These are phyloP conservation scores for Beris chalybata DNA, from an alignment of 2,888 invertebrate species.

Conservation along the genomic window DNA sequence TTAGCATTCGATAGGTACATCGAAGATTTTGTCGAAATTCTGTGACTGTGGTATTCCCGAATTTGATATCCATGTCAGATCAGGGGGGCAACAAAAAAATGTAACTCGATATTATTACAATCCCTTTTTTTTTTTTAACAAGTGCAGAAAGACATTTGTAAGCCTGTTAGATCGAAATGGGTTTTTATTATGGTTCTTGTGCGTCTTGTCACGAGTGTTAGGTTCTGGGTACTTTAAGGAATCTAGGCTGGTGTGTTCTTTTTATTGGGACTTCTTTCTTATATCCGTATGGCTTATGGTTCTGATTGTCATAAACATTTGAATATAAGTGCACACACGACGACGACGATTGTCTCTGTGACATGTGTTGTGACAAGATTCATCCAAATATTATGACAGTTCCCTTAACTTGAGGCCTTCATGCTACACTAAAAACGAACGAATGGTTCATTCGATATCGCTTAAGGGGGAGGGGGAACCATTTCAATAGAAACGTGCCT, in stretches of 20 bases:
- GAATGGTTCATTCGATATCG: too few species aligned
- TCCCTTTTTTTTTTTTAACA: constrained; percentile 27
- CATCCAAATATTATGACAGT: constrained; percentile 37
- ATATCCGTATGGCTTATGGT: constrained; percentile 24
- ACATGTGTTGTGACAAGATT: constrained; percentile 36
- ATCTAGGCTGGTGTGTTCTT: background rate
- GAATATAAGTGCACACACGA: constrained; percentile 24
- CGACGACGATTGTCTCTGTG: constrained; percentile 32
- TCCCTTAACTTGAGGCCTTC: constrained; percentile 1
- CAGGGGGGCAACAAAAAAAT: constrained; percentile 15
- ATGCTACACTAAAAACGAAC: too few species aligned
- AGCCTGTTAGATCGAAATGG: constrained; percentile 25
- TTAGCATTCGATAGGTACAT: too few species aligned
- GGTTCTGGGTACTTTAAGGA: background rate
- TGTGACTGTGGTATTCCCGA: background rate
- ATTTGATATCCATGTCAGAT: constrained; percentile 31
- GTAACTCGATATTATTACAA: constrained; percentile 32
- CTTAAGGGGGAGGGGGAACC: too few species aligned
- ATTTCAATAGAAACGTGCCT: too few species aligned
- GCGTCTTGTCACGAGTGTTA: too few species aligned
- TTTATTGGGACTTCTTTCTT: background rate
- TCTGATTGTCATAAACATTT: constrained; percentile 29
- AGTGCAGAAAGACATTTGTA: constrained; percentile 28
- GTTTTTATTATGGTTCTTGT: too few species aligned
- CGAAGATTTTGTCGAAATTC: too few species aligned